Base-by-base conservation (phyloP, 2,113 vertebrate genomes). In the Rhabdornis inornatus region DNA sequence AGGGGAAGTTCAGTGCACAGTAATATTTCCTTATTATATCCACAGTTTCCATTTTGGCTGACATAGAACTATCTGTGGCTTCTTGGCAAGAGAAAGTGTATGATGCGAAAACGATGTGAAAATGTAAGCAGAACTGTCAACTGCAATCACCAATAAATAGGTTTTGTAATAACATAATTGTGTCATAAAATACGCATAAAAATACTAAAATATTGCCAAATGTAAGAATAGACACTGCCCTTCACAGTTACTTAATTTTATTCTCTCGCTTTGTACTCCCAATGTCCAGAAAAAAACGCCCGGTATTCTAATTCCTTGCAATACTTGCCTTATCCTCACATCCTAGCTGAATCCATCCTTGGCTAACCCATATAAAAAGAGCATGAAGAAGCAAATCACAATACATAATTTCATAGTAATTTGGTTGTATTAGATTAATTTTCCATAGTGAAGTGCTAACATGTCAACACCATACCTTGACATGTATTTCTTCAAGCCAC, bases 31-130 rank as follows among this genome's bases (percentile, higher is more conserved):
- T 11, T 14, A 28, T 23, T 22, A 49, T 31, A 50, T 6, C 17
- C n/a, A 33, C 12, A 19, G 14, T 42, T 91, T 91, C 55, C 7
- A 42, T 42, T 44, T 50, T 69, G 47, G 33, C 25, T 92, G 39
- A 23, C 22, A 37, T 0, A 37, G 59, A 94, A 64, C 37, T 52
- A 80, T 60, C n/a, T 49, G 45, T 4, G 19, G n/a, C 15, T 87
- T 77, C 27, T 70, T 63, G 18, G 31, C 2, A 2, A 55, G 6
- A 21, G 7, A 70, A 87, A 42, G 3, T 0, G 5, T 56, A 57
- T 1, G 4, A 64, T 1, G 7, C 20, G 14, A 59, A 27, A 42
- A 42, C 0, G 0, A 69, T 10, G 13, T 6, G 21, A 71, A 61
- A 68, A 63, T 8, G 17, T 64, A n/a, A 45, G 22, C 10, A 64